A percentile compares a stretch with the other conserved stretches of the same genome.
These are phyloP conservation scores for Lepus timidus DNA, from an alignment of 2,113 vertebrate species.

Conservation along the genomic window DNA sequence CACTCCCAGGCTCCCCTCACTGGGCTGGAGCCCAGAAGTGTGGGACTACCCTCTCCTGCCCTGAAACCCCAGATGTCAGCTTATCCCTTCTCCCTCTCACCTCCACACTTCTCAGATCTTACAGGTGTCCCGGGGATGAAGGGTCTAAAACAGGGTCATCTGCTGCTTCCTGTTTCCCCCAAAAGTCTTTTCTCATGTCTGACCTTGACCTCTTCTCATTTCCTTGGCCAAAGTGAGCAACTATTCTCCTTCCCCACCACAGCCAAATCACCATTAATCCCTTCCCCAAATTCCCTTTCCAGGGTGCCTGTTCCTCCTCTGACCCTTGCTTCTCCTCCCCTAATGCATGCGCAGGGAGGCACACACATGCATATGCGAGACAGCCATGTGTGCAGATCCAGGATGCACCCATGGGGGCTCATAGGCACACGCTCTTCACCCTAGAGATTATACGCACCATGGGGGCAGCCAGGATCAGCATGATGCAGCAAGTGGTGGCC, in stretches of 20 bases:
- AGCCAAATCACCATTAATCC: not conserved
- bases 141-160: not conserved
- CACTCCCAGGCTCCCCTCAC: not conserved
- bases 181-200: not conserved
- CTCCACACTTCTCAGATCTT: not conserved
- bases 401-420: not conserved
- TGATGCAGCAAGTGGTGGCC: slow-evolving; percentile 95
- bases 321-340: too few relatives aligned
- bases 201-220: not conserved
- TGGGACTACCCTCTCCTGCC: not conserved
- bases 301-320: not conserved
- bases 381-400: fast-evolving
- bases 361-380: not conserved
- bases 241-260: not conserved
- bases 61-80: not conserved
- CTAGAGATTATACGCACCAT: slow-evolving; percentile 89
- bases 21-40: not conserved
- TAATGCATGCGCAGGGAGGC: fast-evolving
- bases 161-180: not conserved
- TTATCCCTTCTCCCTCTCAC: not conserved
- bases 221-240: not conserved
- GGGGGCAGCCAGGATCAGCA: slow-evolving; percentile 94
- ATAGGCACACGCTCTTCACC: fast-evolving
- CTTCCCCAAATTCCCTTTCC: not conserved
- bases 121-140: not conserved